These are phyloP conservation scores for Antidorcas marsupialis DNA, from an alignment of 2,113 vertebrate species.

Conservation along the genomic window DNA sequence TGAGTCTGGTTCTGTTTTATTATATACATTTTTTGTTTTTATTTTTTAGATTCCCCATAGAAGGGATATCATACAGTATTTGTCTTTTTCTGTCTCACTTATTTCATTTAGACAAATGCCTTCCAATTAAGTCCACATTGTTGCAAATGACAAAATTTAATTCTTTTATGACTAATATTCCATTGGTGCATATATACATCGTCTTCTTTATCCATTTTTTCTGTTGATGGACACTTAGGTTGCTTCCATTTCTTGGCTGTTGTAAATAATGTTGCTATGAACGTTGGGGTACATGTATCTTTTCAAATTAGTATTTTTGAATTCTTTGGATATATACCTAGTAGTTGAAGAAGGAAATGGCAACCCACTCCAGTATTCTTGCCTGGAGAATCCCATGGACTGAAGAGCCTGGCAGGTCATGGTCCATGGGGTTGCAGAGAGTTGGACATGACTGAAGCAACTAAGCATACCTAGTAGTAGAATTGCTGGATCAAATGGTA, in stretches of 20 bases:
- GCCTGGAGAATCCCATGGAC: not conserved
- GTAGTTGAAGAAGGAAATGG: not conserved
- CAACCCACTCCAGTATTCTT: not conserved
- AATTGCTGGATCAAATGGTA: not conserved
- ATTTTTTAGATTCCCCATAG: not conserved
- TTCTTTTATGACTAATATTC: not conserved
- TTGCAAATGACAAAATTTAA: not conserved
- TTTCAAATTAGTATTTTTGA: not conserved
- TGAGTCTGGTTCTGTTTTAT: not conserved
- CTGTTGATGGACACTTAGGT: not conserved
- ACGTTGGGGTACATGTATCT: not conserved
- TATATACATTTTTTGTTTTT: not conserved
- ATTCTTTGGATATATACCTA: not conserved
- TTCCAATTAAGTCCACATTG: not conserved
- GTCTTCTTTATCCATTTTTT: not conserved
- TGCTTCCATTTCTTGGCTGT: not conserved
- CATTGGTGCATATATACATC: not conserved
- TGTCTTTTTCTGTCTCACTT: not conserved
- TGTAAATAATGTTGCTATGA: not conserved
- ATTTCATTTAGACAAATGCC: not conserved
- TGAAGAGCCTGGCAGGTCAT: not conserved
- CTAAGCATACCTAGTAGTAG: not conserved
- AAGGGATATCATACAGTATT: not conserved
- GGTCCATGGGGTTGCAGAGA: not conserved
- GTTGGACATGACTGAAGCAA: not conserved